Conservation (phyloP, 2,888 invertebrate genomes). For the Caenorhabditis sinica region DNA sequence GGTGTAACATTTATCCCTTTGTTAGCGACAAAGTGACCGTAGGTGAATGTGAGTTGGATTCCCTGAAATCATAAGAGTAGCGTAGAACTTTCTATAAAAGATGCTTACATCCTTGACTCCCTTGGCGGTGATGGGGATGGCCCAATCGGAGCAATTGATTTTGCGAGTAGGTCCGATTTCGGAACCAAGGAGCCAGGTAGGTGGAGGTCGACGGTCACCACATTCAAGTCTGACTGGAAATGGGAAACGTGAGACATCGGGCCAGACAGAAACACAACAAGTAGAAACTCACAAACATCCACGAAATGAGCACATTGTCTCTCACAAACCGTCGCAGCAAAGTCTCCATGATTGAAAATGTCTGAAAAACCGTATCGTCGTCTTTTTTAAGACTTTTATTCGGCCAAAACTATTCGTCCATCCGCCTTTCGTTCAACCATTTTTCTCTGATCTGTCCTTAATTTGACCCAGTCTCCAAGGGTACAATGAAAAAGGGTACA, state of each 20-base stretch:
- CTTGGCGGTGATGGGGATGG: conserved; percentile 57
- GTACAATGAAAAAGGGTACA: too few species aligned
- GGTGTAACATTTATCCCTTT: conserved; percentile 13
- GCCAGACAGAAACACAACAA: too few species aligned
- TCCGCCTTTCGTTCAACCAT: too few species aligned
- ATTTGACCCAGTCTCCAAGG: too few species aligned
- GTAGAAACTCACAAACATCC: conserved; percentile 41
- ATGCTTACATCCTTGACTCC: conserved; percentile 46
- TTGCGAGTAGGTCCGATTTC: conserved; percentile 26
- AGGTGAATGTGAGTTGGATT: conserved; percentile 39
- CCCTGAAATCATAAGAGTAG: conserved; percentile 25
- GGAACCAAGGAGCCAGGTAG: conserved; percentile 29
- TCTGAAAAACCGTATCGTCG: too few species aligned
- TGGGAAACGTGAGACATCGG: too few species aligned
- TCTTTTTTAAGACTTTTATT: too few species aligned
- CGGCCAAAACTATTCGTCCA: too few species aligned
- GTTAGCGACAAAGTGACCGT: conserved; percentile 5
- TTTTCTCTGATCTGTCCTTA: too few species aligned
- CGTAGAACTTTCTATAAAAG: background rate
- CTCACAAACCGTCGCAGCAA: conserved; percentile 29
- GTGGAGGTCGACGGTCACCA: conserved; percentile 61
- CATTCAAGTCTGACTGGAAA: conserved; percentile 38
- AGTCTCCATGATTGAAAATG: conserved; percentile 44
- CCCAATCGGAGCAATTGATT: conserved; percentile 66
- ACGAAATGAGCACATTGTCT: conserved; percentile 59